Evolutionary conservation across 2,888 invertebrate species (phyloP), one percentile per base, ranked within the genome.

Genomic region (Nomada lathburiana): DNA sequence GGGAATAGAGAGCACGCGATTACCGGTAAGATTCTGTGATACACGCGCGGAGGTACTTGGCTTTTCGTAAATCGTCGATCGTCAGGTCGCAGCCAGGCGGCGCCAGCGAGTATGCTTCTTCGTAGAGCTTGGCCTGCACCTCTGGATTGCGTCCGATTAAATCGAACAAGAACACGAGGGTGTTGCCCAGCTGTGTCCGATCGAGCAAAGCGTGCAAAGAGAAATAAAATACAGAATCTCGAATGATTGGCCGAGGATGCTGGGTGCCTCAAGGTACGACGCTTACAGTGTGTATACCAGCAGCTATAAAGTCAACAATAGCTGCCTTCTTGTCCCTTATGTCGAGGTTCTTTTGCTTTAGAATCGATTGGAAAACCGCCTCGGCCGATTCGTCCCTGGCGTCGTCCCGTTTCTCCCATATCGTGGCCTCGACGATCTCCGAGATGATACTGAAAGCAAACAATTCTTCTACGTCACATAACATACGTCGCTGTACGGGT

Each of bases 281-380:
- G 29, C 94, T 94, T 93, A 98, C 96, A 92, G 98, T 98, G 93
- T 97, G 97, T 91, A 98, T 98, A 64, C 98, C 98, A 52, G 98
- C 97, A 10, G 97, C 97, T 88, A 98, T 96, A 90, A 98, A 97
- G 94, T 98, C 98, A 62, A 98, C 97, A 71, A 98, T 96, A 0
- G 97, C 97, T 0, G 97, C 97, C 91, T 97, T 97, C 93, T 98
- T 97, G 91, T 98, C 98, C 68, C 96, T 94, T 90, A 96, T 95
- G 90, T 98, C 97, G 62, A 98, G 94, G 80, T 95, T 95, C 44
- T 96, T 96, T 63, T 97, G 96, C 57, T 96, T 95, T 63, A 98
- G 94, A 79, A 98, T 97, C 76, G 96, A 96, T 76, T 96, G 95
- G 91, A 98, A 97, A 67, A 98, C 96, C 89, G 96, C 96, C 81